Conservation (phyloP, 2,888 invertebrate genomes). For the Stegophylla sp. region DNA sequence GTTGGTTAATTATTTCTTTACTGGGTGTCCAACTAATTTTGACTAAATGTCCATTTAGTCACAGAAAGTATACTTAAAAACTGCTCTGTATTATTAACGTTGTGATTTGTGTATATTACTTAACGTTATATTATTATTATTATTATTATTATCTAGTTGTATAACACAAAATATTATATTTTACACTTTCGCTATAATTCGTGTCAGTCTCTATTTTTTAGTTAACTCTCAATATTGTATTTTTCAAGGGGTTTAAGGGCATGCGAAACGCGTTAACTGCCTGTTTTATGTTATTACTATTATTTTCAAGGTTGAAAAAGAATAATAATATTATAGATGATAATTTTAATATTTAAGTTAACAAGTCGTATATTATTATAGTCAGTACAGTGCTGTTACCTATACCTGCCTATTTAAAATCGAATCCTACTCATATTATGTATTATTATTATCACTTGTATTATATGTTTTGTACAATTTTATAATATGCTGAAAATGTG, state of each 20-base stretch:
- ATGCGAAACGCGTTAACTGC: constrained; percentile 9
- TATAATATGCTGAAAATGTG: background rate
- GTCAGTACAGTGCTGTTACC: background rate
- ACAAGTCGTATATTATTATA: constrained; percentile 21
- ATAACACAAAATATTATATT: background rate
- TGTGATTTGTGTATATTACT: background rate
- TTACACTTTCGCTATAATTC: background rate
- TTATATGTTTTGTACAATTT: background rate
- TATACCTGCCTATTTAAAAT: background rate
- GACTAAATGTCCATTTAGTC: no score
- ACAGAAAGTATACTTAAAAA: no score
- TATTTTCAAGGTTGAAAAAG: constrained; percentile 34
- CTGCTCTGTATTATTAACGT: no score
- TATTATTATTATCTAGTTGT: background rate
- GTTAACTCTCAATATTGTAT: constrained; percentile 10
- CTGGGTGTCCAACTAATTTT: no score
- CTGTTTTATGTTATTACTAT: constrained; percentile 29
- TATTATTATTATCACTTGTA: background rate
- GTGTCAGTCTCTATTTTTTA: background rate
- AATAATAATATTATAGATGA: constrained; percentile 12
- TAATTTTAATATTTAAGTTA: constrained; percentile 21
- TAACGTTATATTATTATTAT: background rate
- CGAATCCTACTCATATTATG: background rate
- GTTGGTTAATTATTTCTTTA: no score
- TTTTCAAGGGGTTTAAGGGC: constrained; percentile 17